Evolutionary conservation across 2,888 invertebrate genomes (phyloP).

Genomic region (Xanthia icteritia): DNA sequence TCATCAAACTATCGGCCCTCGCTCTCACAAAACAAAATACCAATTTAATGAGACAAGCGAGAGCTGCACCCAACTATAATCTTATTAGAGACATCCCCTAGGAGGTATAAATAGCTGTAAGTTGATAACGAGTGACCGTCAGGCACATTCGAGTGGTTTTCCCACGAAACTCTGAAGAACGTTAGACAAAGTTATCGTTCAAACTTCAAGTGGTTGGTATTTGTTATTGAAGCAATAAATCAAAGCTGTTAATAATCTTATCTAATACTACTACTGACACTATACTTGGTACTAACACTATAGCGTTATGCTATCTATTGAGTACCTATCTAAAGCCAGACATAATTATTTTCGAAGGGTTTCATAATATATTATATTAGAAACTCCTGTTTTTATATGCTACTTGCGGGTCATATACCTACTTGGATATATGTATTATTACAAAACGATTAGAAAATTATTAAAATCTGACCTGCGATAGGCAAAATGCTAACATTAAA

Average conservation of each 20-base stretch:
- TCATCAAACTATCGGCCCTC: constrained; percentile 42
- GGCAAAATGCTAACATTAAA: background rate
- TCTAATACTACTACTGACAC: constrained; percentile 3
- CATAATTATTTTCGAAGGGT: background rate
- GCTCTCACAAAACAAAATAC: constrained; percentile 32
- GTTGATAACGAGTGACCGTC: constrained; percentile 41
- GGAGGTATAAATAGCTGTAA: constrained; percentile 40
- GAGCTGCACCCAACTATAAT: constrained; percentile 42
- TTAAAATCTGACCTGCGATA: background rate
- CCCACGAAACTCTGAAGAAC: constrained; percentile 47
- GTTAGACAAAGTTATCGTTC: constrained; percentile 40
- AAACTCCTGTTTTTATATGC: background rate
- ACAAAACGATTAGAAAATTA: background rate
- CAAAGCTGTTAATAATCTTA: constrained; percentile 18
- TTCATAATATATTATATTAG: background rate
- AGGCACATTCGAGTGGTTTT: constrained; percentile 43
- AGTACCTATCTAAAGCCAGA: background rate
- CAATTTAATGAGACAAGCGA: constrained; percentile 40
- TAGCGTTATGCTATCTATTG: background rate
- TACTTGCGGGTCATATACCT: background rate
- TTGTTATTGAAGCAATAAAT: constrained; percentile 19
- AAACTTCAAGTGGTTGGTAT: constrained; percentile 49
- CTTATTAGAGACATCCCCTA: constrained; percentile 48
- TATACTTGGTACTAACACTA: background rate
- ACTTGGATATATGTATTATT: background rate